Evolutionary conservation across 1,140 invertebrate species (phyloP).

Genomic region (Nomia melanderi): DNA sequence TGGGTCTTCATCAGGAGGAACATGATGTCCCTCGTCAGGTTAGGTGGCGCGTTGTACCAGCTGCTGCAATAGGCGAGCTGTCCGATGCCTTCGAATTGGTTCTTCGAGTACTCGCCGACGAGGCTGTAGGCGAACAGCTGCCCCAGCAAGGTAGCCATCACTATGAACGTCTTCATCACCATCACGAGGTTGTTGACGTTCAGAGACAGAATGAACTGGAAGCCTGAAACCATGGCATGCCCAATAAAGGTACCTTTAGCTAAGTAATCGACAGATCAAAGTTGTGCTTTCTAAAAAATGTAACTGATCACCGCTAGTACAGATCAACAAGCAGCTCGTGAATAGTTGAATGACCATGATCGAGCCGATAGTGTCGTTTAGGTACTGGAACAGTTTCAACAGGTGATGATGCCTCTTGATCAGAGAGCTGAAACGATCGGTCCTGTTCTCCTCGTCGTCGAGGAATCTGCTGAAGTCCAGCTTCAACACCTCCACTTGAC

Average conservation of each 20-base stretch:
- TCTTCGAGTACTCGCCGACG: constrained; percentile 47
- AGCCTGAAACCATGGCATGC: constrained; percentile 39
- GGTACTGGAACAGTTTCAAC: constrained; percentile 6
- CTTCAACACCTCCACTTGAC: constrained; percentile 46
- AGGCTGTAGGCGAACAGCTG: constrained; percentile 48
- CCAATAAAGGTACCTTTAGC: too few relatives aligned
- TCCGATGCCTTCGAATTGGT: constrained; percentile 46
- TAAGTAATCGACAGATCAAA: too few relatives aligned
- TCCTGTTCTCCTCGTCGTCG: background rate
- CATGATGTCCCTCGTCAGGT: constrained; percentile 19
- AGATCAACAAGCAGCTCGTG: constrained; percentile 43
- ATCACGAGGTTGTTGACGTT: constrained; percentile 3
- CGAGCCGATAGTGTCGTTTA: constrained; percentile 19
- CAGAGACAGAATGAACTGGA: constrained; percentile 53
- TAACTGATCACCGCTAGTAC: constrained; percentile 41
- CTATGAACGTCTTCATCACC: constrained; percentile 14
- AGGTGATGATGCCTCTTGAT: constrained; percentile 36
- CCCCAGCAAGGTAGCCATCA: constrained; percentile 1
- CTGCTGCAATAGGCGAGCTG: constrained; percentile 14
- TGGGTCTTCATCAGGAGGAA: constrained; percentile 37
- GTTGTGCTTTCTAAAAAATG: background rate
- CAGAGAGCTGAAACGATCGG: background rate
- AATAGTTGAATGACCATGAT: constrained; percentile 45
- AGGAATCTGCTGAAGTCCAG: constrained; percentile 5
- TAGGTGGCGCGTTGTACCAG: constrained; percentile 42